Base-by-base conservation (phyloP, 2,113 vertebrate species). In the Platichthys flesus region DNA sequence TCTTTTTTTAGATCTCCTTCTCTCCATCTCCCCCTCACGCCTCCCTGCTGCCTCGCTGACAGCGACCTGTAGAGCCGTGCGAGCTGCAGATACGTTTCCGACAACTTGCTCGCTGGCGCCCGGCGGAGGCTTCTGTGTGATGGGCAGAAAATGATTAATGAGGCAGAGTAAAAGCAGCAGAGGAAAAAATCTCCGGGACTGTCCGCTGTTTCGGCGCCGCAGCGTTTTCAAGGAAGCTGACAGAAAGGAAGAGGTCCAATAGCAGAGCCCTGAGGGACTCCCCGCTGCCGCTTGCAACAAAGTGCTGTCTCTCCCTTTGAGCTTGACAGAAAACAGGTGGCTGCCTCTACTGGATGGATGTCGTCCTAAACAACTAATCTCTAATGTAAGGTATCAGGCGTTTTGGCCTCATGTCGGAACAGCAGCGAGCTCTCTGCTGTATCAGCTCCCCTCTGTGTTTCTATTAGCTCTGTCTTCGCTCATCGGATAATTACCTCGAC, bases 131-230 rank as follows among this genome's bases (percentile, higher is more conserved):
- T 72, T 87, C 54, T 67, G 67, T 80, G 67, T 64, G 86, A 90
- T 77, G 77, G 85, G 76, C 77, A 85, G 81, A 71, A 81, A 71
- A 91, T 92, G 91, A 92, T 92, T 90, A 92, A 93, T 84, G 88
- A 92, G 81, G 81, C 58, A 70, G 63, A 77, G 54, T 76, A 55
- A 88, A 83, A 79, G 75, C 72, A 76, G 58, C 71, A 24, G 65
- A 71, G 79, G 61, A 13, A 84, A 76, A 70, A 70, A 57, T 21
- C 26, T 68, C 71, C 57, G 83, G 83, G 72, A 73, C 76, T 28
- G 16, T 66, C 71, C 40, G 51, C 26, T 69, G 63, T 65, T 52
- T 52, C 20, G 21, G 31, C 5, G 31, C 5, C 5, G 23, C 21
- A 31, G 35, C 59, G 62, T 79, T 78, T 85, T 37, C 40, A 42